Evolutionary conservation across 2,113 vertebrate genomes (phyloP).

Genomic region (Mohoua ochrocephala): DNA sequence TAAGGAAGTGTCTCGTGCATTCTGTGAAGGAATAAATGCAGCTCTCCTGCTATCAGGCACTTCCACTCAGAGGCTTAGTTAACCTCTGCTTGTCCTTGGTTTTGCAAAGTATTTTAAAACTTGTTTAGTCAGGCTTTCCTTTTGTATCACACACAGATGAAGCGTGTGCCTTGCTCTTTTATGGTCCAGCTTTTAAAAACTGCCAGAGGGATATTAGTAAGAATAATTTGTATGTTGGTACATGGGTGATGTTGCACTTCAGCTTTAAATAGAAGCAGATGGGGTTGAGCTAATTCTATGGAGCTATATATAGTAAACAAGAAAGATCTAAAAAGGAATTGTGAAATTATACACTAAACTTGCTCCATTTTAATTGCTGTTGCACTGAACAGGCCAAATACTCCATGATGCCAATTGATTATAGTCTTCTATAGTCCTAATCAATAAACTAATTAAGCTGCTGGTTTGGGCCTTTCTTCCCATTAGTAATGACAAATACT

Average conservation of each 20-base stretch:
- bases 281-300: conserved; percentile 61
- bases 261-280: conserved; percentile 69
- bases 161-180: conserved; percentile 51
- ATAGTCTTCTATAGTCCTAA: conserved; percentile 53
- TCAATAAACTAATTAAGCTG: conserved; percentile 67
- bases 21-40: neutral
- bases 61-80: neutral
- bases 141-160: conserved; percentile 47
- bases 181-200: conserved; percentile 56
- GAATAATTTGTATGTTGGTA: conserved; percentile 63
- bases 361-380: conserved; percentile 53
- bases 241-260: conserved; percentile 57
- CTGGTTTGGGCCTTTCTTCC: conserved; percentile 50
- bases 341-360: conserved; percentile 62
- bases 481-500: conserved; percentile 51
- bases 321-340: conserved; percentile 64
- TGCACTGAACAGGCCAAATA: conserved; percentile 58
- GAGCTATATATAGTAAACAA: conserved; percentile 65
- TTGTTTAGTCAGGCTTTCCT: conserved; percentile 65
- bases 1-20: neutral
- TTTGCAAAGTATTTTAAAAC: conserved; percentile 60
- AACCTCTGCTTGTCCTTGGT: conserved; percentile 63
- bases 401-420: conserved; percentile 53
- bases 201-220: conserved; percentile 64
- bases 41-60: neutral